These are phyloP conservation scores for Episyrphus balteatus DNA, from an alignment of 1,140 invertebrate genomes.

Conservation along the genomic window DNA sequence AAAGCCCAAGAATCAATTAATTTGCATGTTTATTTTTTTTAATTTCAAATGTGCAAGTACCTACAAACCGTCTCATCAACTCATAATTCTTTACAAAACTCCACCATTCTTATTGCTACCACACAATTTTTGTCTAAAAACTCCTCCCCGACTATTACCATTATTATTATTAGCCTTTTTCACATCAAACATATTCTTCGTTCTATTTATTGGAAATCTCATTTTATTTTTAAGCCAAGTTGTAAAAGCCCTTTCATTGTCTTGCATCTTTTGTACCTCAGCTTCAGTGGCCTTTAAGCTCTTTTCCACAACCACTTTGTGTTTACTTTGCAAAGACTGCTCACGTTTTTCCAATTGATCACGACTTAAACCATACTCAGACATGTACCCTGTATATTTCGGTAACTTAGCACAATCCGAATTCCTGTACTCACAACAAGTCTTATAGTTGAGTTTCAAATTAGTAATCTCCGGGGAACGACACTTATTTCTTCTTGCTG, in stretches of 20 bases:
- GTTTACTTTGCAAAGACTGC: conserved; percentile 16
- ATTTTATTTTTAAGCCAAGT: conserved; percentile 35
- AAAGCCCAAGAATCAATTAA: too few species aligned
- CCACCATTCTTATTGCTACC: background rate
- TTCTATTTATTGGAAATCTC: conserved; percentile 33
- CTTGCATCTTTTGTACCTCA: conserved; percentile 30
- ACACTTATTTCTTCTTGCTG: too few species aligned
- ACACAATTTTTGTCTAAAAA: conserved; percentile 5
- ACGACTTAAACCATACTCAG: conserved; percentile 30
- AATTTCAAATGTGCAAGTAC: too few species aligned
- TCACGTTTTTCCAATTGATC: conserved; percentile 28
- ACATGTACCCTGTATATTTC: conserved; percentile 31
- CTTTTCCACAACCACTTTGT: conserved; percentile 21
- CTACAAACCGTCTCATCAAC: too few species aligned
- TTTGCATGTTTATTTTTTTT: too few species aligned
- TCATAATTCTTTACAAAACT: too few species aligned
- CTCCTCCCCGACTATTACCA: background rate
- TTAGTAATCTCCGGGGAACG: conserved; percentile 8
- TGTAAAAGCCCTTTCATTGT: conserved; percentile 34
- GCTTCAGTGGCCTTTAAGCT: conserved; percentile 24
- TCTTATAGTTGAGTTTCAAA: conserved; percentile 28
- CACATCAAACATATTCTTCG: conserved; percentile 34
- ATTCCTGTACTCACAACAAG: conserved; percentile 32
- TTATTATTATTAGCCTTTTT: conserved; percentile 5
- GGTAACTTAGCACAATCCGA: conserved; percentile 26